Evolutionary conservation across 2,797 vertebrate species (phyloP).

Genomic region (Peromyscus attwateri): DNA sequence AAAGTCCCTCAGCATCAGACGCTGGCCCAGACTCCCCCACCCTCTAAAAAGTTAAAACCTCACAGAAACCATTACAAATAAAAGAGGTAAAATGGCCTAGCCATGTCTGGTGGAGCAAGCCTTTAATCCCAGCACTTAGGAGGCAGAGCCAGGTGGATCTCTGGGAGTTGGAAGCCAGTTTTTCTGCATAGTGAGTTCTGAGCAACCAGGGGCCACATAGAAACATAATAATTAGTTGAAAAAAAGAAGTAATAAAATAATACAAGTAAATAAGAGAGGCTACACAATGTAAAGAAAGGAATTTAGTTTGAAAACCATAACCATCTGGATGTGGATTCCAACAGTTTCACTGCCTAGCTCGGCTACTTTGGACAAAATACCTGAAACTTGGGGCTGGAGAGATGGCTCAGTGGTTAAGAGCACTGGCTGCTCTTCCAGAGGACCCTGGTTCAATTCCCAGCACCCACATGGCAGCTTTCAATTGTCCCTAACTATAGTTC

Average conservation of each 20-base stretch:
- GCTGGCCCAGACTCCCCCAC: not conserved
- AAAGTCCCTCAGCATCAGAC: not conserved
- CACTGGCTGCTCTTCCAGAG: not conserved
- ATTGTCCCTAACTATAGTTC: not conserved
- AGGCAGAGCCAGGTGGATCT: not conserved
- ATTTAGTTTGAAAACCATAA: slow-evolving; percentile 6
- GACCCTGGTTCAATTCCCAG: not conserved
- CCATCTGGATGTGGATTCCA: not conserved
- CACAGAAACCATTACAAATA: not conserved
- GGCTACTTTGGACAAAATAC: slow-evolving; percentile 38
- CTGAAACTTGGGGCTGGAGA: not conserved
- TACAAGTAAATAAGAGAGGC: not conserved
- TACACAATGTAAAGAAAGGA: not conserved
- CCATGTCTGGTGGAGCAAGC: not conserved
- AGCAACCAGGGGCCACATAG: too few relatives aligned
- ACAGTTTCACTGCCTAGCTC: not conserved
- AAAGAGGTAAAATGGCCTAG: not conserved
- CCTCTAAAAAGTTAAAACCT: not conserved
- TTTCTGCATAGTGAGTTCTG: not conserved
- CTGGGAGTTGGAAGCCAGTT: not conserved
- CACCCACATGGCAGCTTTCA: not conserved
- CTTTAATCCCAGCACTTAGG: not conserved
- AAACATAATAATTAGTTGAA: not conserved
- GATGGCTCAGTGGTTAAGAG: not conserved
- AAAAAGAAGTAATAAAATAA: not conserved